Base-by-base conservation (phyloP, 2,888 invertebrate genomes). In the Amblyjoppa proteus region DNA sequence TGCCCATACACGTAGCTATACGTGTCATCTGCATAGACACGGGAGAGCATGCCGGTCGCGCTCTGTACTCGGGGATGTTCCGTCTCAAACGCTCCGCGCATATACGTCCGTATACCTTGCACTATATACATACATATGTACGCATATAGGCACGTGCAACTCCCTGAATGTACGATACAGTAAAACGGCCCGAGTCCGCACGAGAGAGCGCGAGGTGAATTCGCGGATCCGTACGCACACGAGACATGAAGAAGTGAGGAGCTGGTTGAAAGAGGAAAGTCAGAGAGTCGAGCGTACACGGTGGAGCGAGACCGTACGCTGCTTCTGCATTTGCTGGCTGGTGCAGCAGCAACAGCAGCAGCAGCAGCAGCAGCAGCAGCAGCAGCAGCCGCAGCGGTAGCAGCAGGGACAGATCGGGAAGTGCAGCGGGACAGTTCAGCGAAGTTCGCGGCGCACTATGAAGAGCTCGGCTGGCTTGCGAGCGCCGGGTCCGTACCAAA, bases 401-500 rank as follows among this genome's bases (percentile, higher is more conserved):
- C 20, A 41, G 68, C 68, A 68, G 31, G 16, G 64, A 34, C 64
- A 64, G 34, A 64, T 64, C 64, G 64, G 64, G 34, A 64, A 64
- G 64, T 64, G 34, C 61, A 76, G 69, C 58, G 70, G 66, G 78
- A 82, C 64, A 83, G 83, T 85, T 73, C 85, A 85, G 85, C 76
- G 53, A 71, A 68, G 38, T 68, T 68, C 68, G 41, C 68, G 20
- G 68, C n/a, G 41, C 68, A 41, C 68, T 41, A 41, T 41, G 68
- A 68, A 71, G 73, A 74, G 66, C 73, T 28, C 53, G 66, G 74
- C 68, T 66, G 41, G 31, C 80, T 73, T 53, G 61, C 78, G 70
- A 13, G 49, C 68, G 13, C 68, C 68, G 64, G 69, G 11, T 31
- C 41, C 41, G 66, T 25, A 83, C 88, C 87, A 88, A 92, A 89